These are phyloP conservation scores for Eulacestoma nigropectus DNA, from an alignment of 2,113 vertebrate species.

Conservation along the genomic window DNA sequence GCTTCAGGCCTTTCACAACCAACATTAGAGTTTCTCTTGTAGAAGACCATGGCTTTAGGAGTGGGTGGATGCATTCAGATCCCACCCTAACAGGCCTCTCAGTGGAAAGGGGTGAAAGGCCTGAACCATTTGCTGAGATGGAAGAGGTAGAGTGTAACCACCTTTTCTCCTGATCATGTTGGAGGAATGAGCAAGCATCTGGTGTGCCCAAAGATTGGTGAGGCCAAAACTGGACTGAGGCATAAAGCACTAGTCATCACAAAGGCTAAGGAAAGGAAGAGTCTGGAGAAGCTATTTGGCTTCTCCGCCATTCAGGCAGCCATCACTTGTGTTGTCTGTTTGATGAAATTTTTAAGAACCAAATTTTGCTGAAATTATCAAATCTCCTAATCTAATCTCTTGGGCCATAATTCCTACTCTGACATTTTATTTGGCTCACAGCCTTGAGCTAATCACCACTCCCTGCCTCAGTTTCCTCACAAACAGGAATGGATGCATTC, in stretches of 20 bases:
- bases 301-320: neutral
- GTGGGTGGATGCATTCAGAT: neutral
- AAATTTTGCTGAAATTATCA: neutral
- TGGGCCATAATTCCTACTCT: neutral
- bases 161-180: neutral
- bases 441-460: neutral
- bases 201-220: neutral
- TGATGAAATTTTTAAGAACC: neutral
- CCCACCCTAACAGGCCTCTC: neutral
- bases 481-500: constrained; percentile 38
- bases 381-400: neutral
- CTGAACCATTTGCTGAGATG: neutral
- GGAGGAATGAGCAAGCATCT: neutral
- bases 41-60: neutral
- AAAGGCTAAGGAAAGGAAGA: neutral
- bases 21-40: neutral
- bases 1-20: neutral
- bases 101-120: neutral
- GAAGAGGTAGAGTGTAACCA: neutral
- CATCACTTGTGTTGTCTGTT: neutral
- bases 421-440: neutral
- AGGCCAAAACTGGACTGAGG: neutral
- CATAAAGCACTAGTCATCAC: neutral
- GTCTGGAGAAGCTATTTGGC: neutral
- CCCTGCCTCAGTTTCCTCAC: constrained; percentile 57